Evolutionary conservation across 2,797 vertebrate genomes (phyloP).

Genomic region (Orientallactaga sibirica): DNA sequence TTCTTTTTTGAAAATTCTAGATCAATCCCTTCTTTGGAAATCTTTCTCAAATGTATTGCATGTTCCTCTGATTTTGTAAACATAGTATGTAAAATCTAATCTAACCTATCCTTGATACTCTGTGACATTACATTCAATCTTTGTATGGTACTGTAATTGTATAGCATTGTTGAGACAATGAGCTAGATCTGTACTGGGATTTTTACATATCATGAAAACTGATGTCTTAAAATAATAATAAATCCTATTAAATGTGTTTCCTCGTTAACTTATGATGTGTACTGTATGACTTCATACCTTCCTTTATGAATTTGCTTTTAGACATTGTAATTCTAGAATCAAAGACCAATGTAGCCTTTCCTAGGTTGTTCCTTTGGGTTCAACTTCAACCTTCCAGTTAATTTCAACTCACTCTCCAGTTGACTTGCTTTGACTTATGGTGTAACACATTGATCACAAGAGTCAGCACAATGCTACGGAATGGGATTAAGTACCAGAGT

Average conservation of each 20-base stretch:
- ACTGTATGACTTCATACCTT: background rate
- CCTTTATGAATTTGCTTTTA: constrained; percentile 13
- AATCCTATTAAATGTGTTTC: background rate
- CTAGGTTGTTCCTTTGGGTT: constrained; percentile 11
- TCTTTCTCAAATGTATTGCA: constrained; percentile 43
- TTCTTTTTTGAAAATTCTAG: constrained; percentile 38
- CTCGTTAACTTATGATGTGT: background rate
- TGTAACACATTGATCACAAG: constrained; percentile 69
- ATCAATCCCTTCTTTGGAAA: constrained; percentile 38
- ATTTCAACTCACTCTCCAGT: constrained; percentile 53
- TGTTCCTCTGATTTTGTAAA: constrained; percentile 66
- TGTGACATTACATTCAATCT: constrained; percentile 53
- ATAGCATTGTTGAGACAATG: constrained; percentile 37
- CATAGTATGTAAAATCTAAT: constrained; percentile 50
- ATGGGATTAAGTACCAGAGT: constrained; percentile 1
- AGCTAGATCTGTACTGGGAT: background rate
- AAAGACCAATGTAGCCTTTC: constrained; percentile 50
- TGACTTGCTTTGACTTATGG: constrained; percentile 69
- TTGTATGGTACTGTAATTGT: constrained; percentile 23
- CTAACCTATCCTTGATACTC: constrained; percentile 46
- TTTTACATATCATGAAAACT: constrained; percentile 28
- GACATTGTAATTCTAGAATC: constrained; percentile 37
- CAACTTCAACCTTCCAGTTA: background rate
- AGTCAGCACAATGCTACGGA: constrained; percentile 16
- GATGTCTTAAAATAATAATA: constrained; percentile 45